Evolutionary conservation across 1,140 invertebrate species (phyloP), one percentile per base, ranked within the genome.

Genomic region (Drosophila paulistorum): DNA sequence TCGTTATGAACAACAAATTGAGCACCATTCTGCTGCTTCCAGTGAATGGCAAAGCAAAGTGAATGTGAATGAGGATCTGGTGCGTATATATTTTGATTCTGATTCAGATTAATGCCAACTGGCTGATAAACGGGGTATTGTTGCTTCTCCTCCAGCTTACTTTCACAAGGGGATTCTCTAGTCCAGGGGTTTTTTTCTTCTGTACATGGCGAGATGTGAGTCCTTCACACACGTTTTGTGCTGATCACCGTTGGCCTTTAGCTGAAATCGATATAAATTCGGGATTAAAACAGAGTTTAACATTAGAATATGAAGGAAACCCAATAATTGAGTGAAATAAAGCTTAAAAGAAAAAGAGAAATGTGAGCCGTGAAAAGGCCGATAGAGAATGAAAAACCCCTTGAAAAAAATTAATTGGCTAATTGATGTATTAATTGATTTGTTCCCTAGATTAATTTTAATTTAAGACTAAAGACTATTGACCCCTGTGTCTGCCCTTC

Each of bases 1-100:
- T 95, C 14, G 96, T 95, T 55, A 96, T 94, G 48, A 96, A 93
- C 30, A 97, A 92, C 3, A 96, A 93, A 86, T 94, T 95, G 6
- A 97, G 93, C 81, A 95, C 95, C 96, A 96, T 96, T 0, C 65
- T 81, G 37, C 9, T 51, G 37, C 9, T 42, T 9, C 11, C 3
- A 4, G 2, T 37, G 9, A 37, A 23, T 13, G 37, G 37, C 37
- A 30, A 30, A 6, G 30, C 30, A 30, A 30, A 30, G 30, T 30
- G 30, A 30, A 30, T 7, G 30, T 39, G 37, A 13, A 39, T 39
- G 3, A 13, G n/a, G n/a, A 14, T 13, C 7, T 14, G 20, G 2
- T 26, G 3, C 23, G 7, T n/a, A 42, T 23, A 1, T 23, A 10
- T 45, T 4, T 30, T n/a, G 17, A 57, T 68, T 63, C 10, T 20